Base-by-base conservation (phyloP, 2,113 vertebrate genomes). In the Anolis carolinensis region DNA sequence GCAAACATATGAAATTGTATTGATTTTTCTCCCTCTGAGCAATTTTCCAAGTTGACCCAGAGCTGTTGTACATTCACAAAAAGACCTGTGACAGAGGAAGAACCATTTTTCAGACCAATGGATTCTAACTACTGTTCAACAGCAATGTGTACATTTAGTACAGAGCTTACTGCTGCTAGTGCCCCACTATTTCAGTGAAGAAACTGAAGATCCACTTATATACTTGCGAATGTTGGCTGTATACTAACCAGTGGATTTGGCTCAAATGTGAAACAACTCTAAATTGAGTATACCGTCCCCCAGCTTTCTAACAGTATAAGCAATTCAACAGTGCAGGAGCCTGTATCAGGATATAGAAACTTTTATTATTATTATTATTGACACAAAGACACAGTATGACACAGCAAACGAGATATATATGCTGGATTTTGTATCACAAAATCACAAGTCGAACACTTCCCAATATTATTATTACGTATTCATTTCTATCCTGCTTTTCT, bases 1-100 rank as follows among this genome's bases (percentile, higher is more conserved):
- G 32, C 48, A 85, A 84, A 79, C 73, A 80, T 73, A 86, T 63
- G 55, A 86, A 44, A 86, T 34, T 32, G 70, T 86, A 79, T 80
- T 63, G 74, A 77, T 77, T 83, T 70, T 71, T 79, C 25, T 70
- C 30, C 30, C 80, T 21, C 32, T 74, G 71, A 83, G 62, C 59
- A 67, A 39, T 30, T n/a, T 36, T 27, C 44, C 83, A 84, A 27
- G 39, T 52, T 78, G 62, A 84, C 74, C 59, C 21, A 50, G 23
- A 27, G 39, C 36, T 68, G n/a, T 83, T 68, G 44, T 84, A 52
- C 44, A 68, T 77, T 68, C 44, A 84, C 59, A 32, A 77, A 68
- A 67, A 84, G 44, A 74, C 63, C 63, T 52, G 63, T 70, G 44
- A 63, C 74, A 78, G 55, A 34, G 16, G 44, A n/a, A n/a, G 44